phyloP scores from a whole-genome alignment of 2,113 vertebrate genomes.

The Nymphicus hollandicus region DNA sequence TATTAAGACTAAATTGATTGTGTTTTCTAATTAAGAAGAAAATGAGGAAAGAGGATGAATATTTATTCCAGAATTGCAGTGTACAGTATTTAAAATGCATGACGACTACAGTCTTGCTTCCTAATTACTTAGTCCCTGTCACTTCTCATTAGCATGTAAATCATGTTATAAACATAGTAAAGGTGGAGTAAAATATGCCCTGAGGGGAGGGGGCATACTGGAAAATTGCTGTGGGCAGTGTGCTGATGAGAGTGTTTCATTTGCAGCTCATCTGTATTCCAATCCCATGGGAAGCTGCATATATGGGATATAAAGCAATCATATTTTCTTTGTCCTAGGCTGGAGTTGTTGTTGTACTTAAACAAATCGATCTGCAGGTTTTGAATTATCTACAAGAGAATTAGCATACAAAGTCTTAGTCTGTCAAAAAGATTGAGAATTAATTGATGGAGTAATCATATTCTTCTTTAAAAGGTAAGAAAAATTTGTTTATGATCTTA shows the following conservation, averaged over 20 bases:
- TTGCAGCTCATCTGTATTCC: slow-evolving; percentile 64
- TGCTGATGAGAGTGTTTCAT: slow-evolving; percentile 57
- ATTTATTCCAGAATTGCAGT: slow-evolving; percentile 63
- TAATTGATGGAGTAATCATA: background rate
- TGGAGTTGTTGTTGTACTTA: slow-evolving; percentile 53
- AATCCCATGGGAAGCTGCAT: slow-evolving; percentile 38
- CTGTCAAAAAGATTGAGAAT: background rate
- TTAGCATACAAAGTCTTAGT: background rate
- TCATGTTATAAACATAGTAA: slow-evolving; percentile 67
- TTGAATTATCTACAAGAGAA: slow-evolving; percentile 38
- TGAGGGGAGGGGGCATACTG: slow-evolving; percentile 38
- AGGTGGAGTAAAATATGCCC: slow-evolving; percentile 63
- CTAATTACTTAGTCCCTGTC: slow-evolving; percentile 72
- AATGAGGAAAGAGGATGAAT: slow-evolving; percentile 44
- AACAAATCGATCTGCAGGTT: slow-evolving; percentile 45
- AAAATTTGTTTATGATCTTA: background rate
- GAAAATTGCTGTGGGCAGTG: slow-evolving; percentile 71
- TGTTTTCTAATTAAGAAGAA: slow-evolving; percentile 68
- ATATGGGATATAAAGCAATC: slow-evolving; percentile 60
- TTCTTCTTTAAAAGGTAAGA: background rate
- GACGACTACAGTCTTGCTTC: slow-evolving; percentile 50
- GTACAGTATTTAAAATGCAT: slow-evolving; percentile 67
- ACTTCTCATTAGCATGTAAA: slow-evolving; percentile 76
- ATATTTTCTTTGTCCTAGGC: slow-evolving; percentile 57
- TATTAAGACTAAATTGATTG: slow-evolving; percentile 61